These are phyloP conservation scores for Philereme transversata DNA, from an alignment of 2,888 invertebrate genomes.

Conservation along the genomic window DNA sequence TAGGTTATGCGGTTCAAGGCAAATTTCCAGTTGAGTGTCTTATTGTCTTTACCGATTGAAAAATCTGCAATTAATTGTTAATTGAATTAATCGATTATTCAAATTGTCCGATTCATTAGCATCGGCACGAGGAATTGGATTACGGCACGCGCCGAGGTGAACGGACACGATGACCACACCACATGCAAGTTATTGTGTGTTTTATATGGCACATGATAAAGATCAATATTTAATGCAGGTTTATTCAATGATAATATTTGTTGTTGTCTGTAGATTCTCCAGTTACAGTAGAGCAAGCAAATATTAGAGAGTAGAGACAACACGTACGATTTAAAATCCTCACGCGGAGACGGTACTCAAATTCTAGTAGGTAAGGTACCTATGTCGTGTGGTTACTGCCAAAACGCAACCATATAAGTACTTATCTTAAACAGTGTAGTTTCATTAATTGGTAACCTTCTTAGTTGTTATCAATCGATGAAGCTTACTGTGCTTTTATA, in stretches of 20 bases:
- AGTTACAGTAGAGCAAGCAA: no score
- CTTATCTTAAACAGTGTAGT: no score
- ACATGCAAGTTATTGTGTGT: neutral
- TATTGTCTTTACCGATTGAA: neutral
- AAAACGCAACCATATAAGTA: no score
- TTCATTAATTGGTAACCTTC: no score
- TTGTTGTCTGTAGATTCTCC: neutral
- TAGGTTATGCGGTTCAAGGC: neutral
- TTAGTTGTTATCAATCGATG: no score
- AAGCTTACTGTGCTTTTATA: no score
- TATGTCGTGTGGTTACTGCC: no score
- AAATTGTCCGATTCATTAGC: constrained; percentile 39
- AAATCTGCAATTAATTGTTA: constrained; percentile 28
- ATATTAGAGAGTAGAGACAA: no score
- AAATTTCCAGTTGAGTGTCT: neutral
- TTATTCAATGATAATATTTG: neutral
- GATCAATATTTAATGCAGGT: neutral
- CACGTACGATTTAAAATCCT: no score
- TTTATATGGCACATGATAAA: neutral
- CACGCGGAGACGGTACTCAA: no score
- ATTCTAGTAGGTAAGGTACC: no score
- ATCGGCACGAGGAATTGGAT: constrained; percentile 45
- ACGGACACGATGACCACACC: constrained; percentile 9
- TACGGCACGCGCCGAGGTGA: constrained; percentile 24
- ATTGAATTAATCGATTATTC: constrained; percentile 27